Base-by-base conservation (phyloP, 1,140 invertebrate genomes). In the Drosophila ogumai region DNA sequence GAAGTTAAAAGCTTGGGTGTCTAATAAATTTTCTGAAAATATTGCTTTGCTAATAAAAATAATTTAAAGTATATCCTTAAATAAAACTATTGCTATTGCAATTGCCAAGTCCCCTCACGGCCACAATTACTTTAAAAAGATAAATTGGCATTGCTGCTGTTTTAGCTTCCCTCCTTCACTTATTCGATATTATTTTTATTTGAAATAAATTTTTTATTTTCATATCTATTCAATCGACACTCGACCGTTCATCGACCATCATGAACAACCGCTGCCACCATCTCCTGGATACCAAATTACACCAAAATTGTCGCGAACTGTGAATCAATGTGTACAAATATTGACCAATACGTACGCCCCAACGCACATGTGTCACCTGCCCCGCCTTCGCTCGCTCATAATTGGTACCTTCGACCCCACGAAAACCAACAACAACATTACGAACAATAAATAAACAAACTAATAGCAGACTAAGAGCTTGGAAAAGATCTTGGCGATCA, bases 401-500 rank as follows among this genome's bases (percentile, higher is more conserved):
- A 54, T 44, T 67, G 66, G 63, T 55, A 36, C 38, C 79, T 41
- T 54, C 58, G 19, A 38, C 68, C 32, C 55, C 57, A 55, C 58
- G 19, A 34, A 13, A 91, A 93, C 88, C 91, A 32, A 63, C 50
- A 47, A 71, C 82, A 67, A 74, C 46, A 69, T 41, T 47, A 65
- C 74, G 61, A 55, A 71, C 79, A 75, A 76, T 60, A 72, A 66
- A 32, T 10, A 57, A 34, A 40, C 64, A 78, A 31, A 44, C 31
- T 19, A 64, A 56, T 36, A 28, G 57, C 94, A 94, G 94, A 94
- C 93, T 80, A 94, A 93, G 86, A 92, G 92, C 92, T 92, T 94
- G 94, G 95, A 96, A 94, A 94, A 93, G 92, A 94, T 94, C 90
- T 93, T 96, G 93, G 94, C 94, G 93, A 94, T 95, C 93, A 95